Percentiles rank a stretch among this genome's conserved stretches.
These are phyloP conservation scores for Paratilapia polleni DNA, from an alignment of 2,113 vertebrate species.

Conservation along the genomic window DNA sequence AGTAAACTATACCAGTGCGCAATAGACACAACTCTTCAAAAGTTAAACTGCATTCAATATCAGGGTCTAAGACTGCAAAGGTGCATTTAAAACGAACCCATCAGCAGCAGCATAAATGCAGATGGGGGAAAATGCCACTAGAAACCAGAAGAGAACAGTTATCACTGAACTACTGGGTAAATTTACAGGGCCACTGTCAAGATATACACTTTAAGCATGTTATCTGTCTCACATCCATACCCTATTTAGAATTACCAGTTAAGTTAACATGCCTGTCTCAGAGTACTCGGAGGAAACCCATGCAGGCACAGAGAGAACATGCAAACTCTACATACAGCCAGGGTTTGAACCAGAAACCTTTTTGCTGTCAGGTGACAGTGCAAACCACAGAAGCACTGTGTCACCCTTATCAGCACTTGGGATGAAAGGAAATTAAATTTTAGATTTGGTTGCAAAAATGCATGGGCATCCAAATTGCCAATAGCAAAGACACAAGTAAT, in stretches of 20 bases:
- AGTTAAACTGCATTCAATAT: too few species aligned
- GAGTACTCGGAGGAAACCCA: background rate
- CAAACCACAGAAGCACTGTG: background rate
- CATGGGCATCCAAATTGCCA: too few species aligned
- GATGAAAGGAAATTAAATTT: background rate
- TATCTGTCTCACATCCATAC: background rate
- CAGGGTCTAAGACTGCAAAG: too few species aligned
- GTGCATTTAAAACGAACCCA: too few species aligned
- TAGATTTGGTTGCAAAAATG: background rate
- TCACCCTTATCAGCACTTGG: background rate
- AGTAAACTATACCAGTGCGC: too few species aligned
- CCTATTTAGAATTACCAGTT: background rate
- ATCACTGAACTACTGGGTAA: background rate
- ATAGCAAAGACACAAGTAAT: too few species aligned
- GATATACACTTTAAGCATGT: background rate
- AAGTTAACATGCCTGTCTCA: background rate
- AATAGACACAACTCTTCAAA: too few species aligned
- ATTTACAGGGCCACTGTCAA: background rate
- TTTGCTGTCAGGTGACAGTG: background rate
- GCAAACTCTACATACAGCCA: background rate
- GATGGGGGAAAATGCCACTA: background rate
- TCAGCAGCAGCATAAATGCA: too few species aligned
- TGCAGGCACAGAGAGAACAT: background rate
- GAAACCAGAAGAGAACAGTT: background rate
- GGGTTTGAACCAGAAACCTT: background rate